These are phyloP conservation scores for Acanthopagrus latus DNA, from an alignment of 2,797 vertebrate species.

Conservation along the genomic window DNA sequence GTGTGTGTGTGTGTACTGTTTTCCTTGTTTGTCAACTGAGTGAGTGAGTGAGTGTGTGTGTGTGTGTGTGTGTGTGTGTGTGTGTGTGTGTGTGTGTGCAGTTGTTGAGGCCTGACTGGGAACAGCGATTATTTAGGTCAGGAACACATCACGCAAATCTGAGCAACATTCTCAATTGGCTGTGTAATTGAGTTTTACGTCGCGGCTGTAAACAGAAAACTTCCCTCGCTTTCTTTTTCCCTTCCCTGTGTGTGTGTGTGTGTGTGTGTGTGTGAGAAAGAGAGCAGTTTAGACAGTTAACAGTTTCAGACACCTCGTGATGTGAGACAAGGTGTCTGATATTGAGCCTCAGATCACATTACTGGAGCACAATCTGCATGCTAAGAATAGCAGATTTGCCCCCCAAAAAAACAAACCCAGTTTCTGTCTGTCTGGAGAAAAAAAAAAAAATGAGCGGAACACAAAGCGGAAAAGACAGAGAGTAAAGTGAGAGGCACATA, in stretches of 20 bases:
- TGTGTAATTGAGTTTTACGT: slow-evolving; percentile 79
- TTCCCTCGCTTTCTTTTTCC: slow-evolving; percentile 34
- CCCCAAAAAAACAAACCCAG: slow-evolving; percentile 43
- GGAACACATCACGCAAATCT: slow-evolving; percentile 64
- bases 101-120: slow-evolving; percentile 53
- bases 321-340: slow-evolving; percentile 53
- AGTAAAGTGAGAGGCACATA: slow-evolving; percentile 2
- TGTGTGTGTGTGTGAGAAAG: neutral
- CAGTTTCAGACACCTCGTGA: slow-evolving; percentile 60
- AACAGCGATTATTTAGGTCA: slow-evolving; percentile 63
- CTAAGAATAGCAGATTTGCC: slow-evolving; percentile 60
- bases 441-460: slow-evolving; percentile 20
- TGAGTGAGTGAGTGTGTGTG: slow-evolving; percentile 16
- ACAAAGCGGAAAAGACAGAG: slow-evolving; percentile 1
- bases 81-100: slow-evolving; percentile 25
- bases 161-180: slow-evolving; percentile 72
- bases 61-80: slow-evolving; percentile 18
- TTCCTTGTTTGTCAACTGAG: slow-evolving; percentile 54
- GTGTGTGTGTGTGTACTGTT: slow-evolving; percentile 9
- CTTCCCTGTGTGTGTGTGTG: neutral
- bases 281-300: slow-evolving; percentile 36
- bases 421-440: slow-evolving; percentile 32
- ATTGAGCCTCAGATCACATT: slow-evolving; percentile 64
- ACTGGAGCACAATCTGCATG: slow-evolving; percentile 25
- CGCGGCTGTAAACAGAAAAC: slow-evolving; percentile 66